Percentiles rank a stretch among this genome's conserved stretches.
Evolutionary conservation across 2,888 invertebrate species (phyloP).

Genomic region (Tineola bisselliella): DNA sequence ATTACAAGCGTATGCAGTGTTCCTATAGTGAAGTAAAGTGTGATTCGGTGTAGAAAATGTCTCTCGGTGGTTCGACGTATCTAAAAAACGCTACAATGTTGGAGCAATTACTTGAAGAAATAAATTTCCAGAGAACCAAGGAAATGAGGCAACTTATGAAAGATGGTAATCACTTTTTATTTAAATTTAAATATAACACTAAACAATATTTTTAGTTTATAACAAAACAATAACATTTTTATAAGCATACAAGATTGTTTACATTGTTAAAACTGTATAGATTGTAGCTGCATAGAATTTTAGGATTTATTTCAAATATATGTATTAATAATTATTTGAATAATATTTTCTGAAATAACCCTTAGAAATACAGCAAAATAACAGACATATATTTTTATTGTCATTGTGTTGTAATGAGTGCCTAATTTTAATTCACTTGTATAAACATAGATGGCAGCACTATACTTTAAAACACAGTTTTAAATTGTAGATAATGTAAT

Average conservation of each 20-base stretch:
- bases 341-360: too few species aligned
- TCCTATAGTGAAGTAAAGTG: not conserved
- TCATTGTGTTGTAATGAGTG: not conserved
- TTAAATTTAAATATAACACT: not conserved
- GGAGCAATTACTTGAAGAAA: constrained; percentile 89
- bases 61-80: constrained; percentile 47
- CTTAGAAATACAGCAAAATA: not conserved
- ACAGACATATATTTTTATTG: too few species aligned
- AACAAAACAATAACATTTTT: too few species aligned
- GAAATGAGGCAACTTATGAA: constrained; percentile 89
- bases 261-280: too few species aligned
- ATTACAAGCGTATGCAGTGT: not conserved
- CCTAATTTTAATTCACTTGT: not conserved
- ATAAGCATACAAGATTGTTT: too few species aligned
- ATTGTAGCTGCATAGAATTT: too few species aligned
- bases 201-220: too few species aligned
- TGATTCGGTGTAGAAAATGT: constrained; percentile 27
- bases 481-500: not conserved
- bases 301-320: too few species aligned
- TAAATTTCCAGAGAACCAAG: constrained; percentile 91
- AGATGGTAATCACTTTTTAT: constrained; percentile 72
- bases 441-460: not conserved
- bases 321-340: not conserved
- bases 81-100: constrained; percentile 73
- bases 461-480: not conserved